Conservation (phyloP, 2,797 vertebrate species). For the Semaprochilodus insignis region DNA sequence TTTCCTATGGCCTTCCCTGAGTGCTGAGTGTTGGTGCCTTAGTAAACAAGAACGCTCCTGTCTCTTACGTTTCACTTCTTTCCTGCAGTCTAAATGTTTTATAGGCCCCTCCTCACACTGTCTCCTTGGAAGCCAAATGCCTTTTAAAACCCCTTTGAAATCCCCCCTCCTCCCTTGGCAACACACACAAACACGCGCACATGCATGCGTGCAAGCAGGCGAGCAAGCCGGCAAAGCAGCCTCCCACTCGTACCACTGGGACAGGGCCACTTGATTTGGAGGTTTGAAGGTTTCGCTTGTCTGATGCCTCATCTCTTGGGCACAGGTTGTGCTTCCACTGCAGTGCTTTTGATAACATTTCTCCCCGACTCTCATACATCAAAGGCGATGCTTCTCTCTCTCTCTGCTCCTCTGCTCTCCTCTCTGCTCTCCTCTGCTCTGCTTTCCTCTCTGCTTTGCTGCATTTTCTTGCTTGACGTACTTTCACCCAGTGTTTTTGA, state of each 20-base stretch:
- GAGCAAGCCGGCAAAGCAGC: neutral
- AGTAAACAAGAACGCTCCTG: conserved; percentile 80
- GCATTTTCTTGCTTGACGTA: conserved; percentile 61
- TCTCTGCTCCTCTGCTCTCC: conserved; percentile 41
- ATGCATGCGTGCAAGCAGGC: conserved; percentile 60
- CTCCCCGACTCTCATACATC: conserved; percentile 65
- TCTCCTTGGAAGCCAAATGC: conserved; percentile 75
- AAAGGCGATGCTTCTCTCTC: conserved; percentile 65
- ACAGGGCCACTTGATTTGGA: conserved; percentile 68
- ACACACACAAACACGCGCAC: conserved; percentile 70
- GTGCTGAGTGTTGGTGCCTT: conserved; percentile 67
- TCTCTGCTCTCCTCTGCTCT: conserved; percentile 24
- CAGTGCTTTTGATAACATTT: conserved; percentile 67
- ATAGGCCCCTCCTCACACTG: conserved; percentile 68
- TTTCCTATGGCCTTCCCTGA: conserved; percentile 68
- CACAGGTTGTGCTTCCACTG: conserved; percentile 63
- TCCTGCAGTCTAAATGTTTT: conserved; percentile 73
- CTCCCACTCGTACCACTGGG: conserved; percentile 58
- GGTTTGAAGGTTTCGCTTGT: conserved; percentile 61
- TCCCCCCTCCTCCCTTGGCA: conserved; percentile 67
- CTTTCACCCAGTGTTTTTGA: conserved; percentile 68
- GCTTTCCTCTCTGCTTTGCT: conserved; percentile 47
- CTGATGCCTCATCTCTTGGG: conserved; percentile 61
- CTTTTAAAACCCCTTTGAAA: conserved; percentile 76
- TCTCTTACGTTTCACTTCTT: conserved; percentile 59